Conservation (phyloP, 92 coral and sea anemone genomes). For the Paragorgia papillata region DNA sequence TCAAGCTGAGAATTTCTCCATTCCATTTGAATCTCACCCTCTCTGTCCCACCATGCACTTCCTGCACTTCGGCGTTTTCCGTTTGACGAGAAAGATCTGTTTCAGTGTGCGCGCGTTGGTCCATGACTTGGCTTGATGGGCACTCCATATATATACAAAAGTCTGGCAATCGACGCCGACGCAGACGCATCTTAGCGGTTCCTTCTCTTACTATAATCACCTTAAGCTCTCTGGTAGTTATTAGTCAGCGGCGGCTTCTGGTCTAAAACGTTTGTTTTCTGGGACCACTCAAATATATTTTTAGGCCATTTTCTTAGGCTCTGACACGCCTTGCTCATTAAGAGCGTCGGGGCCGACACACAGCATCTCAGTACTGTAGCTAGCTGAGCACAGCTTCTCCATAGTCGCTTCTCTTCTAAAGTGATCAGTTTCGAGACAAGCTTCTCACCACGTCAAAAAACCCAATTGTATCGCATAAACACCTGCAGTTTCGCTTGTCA, state of each 20-base stretch:
- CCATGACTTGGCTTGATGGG: neutral
- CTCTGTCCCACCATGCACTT: neutral
- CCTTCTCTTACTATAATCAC: neutral
- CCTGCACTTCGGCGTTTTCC: neutral
- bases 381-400: constrained; percentile 3
- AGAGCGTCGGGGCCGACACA: neutral
- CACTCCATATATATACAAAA: neutral
- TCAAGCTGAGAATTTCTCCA: constrained; percentile 32
- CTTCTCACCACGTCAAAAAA: neutral
- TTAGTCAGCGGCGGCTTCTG: neutral
- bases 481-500: too few relatives aligned
- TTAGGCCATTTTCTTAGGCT: constrained; percentile 7
- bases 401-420: neutral
- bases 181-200: neutral
- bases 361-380: neutral
- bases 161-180: neutral
- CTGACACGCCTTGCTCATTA: neutral
- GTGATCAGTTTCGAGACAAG: neutral
- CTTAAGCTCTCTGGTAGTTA: neutral
- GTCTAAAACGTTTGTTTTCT: neutral
- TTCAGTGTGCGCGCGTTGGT: neutral
- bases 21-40: neutral
- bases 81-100: too few relatives aligned
- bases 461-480: neutral
- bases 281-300: neutral